phyloP scores from a whole-genome alignment of 2,797 vertebrate genomes.

The Amblyraja radiata region DNA sequence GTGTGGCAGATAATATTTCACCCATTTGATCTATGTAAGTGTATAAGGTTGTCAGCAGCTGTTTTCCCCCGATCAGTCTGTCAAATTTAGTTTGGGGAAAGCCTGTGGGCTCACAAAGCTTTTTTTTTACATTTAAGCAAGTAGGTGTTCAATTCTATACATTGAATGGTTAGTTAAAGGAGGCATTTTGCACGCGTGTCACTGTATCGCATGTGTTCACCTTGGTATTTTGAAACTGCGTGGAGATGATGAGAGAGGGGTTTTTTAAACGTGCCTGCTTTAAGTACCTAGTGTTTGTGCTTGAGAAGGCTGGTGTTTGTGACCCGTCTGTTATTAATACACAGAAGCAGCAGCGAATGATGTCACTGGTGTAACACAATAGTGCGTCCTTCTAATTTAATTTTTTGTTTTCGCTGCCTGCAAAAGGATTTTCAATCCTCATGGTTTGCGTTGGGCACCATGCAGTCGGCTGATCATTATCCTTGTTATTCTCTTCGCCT shows the following conservation, averaged over 20 bases:
- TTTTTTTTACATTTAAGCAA: neutral
- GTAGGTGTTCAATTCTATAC: neutral
- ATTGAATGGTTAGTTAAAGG: neutral
- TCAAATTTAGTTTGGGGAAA: constrained; percentile 7
- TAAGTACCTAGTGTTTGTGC: constrained; percentile 17
- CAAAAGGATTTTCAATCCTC: neutral
- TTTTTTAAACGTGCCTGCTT: constrained; percentile 7
- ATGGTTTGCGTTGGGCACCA: constrained; percentile 8
- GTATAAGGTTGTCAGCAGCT: neutral
- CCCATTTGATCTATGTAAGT: neutral
- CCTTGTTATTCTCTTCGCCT: constrained; percentile 46
- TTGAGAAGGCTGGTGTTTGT: neutral
- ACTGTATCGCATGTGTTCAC: neutral
- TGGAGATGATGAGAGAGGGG: neutral
- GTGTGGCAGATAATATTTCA: constrained; percentile 30
- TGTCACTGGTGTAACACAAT: constrained; percentile 12
- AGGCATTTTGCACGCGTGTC: neutral
- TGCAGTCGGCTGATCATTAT: constrained; percentile 55
- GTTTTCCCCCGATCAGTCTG: no score
- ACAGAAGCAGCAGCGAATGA: constrained; percentile 9
- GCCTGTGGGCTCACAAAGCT: neutral
- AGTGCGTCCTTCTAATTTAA: neutral
- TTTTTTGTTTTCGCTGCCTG: neutral
- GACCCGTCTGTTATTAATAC: constrained; percentile 29
- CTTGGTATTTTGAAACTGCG: constrained; percentile 22